Base-by-base conservation (phyloP, 2,797 vertebrate genomes). In the Buceros bicornis region DNA sequence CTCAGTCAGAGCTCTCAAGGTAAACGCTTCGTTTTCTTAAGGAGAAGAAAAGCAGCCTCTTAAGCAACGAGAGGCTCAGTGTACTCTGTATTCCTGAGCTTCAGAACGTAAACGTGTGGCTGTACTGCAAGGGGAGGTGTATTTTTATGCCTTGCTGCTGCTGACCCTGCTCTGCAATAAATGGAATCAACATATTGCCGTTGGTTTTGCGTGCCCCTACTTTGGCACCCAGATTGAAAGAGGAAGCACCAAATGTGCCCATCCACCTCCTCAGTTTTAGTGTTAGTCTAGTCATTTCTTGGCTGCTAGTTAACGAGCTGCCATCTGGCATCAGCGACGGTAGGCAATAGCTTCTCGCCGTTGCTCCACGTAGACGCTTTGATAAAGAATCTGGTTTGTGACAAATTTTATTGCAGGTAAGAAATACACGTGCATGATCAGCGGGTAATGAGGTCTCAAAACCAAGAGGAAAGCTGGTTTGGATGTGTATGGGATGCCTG, bases 1-100 rank as follows among this genome's bases (percentile, higher is more conserved):
- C 98, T 99, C 80, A 99, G 99, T 95, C 99, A 99, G 94, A 99
- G 99, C 97, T 99, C 99, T 76, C 99, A 99, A 98, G 99, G 99
- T 99, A 93, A 94, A 65, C 8, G 16, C 10, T 76, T 28, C 35
- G 5, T 18, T 69, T 58, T 35, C 43, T 53, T 15, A 8, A 13
- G 33, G 43, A 12, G 20, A 42, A 72, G 20, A 5, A 35, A 60
- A 54, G 3, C 57, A 65, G 20, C 25, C 56, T 20, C 35, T 18
- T 12, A 26, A 48, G 42, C 22, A 6, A 13, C 11, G 25, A 13
- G 31, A 28, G n/a, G 13, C 58, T 43, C 8, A 3, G 4, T 11
- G 42, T 15, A 6, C 25, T 76, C 20, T 8, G 0, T 12, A 2
- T 45, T 56, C 29, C n/a, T 62, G 48, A 11, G 4, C 17, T 54